These are phyloP conservation scores for Sarcophaga carnaria DNA, from an alignment of 2,888 invertebrate species.

Conservation along the genomic window DNA sequence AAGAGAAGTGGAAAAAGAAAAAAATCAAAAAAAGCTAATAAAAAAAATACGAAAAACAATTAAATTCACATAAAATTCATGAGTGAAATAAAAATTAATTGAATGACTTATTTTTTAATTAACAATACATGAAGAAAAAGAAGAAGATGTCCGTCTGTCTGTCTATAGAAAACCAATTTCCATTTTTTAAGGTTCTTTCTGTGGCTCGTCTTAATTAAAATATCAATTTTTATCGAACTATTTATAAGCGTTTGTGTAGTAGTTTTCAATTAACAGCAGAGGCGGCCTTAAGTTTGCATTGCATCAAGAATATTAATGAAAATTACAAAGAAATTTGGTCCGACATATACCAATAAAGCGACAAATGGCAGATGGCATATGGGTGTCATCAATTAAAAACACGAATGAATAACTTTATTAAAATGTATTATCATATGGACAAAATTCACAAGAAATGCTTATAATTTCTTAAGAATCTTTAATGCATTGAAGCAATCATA, in stretches of 20 bases:
- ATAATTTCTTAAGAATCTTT: conserved; percentile 27
- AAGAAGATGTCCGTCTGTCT: conserved; percentile 28
- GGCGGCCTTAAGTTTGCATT: conserved; percentile 7
- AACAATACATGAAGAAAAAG: conserved; percentile 1
- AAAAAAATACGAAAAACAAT: conserved; percentile 10
- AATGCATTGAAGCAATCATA: background rate
- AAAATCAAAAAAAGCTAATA: background rate
- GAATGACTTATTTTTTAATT: conserved; percentile 37
- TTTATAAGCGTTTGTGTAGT: conserved; percentile 52
- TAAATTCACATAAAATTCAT: conserved; percentile 31
- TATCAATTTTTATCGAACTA: conserved; percentile 64
- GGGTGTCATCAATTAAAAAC: conserved; percentile 61
- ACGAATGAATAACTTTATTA: background rate
- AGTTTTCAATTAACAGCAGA: conserved; percentile 52
- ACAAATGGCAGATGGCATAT: conserved; percentile 8
- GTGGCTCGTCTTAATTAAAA: conserved; percentile 56
- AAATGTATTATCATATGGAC: background rate
- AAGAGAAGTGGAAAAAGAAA: background rate
- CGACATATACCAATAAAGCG: background rate
- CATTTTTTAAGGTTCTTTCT: conserved; percentile 22
- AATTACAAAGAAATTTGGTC: background rate
- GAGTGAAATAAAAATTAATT: conserved; percentile 44
- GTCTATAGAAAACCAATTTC: conserved; percentile 47
- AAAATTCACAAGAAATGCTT: background rate
- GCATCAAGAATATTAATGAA: conserved; percentile 21